These are phyloP conservation scores for Sycobia sp. DNA, from an alignment of 1,140 invertebrate genomes.

Conservation along the genomic window DNA sequence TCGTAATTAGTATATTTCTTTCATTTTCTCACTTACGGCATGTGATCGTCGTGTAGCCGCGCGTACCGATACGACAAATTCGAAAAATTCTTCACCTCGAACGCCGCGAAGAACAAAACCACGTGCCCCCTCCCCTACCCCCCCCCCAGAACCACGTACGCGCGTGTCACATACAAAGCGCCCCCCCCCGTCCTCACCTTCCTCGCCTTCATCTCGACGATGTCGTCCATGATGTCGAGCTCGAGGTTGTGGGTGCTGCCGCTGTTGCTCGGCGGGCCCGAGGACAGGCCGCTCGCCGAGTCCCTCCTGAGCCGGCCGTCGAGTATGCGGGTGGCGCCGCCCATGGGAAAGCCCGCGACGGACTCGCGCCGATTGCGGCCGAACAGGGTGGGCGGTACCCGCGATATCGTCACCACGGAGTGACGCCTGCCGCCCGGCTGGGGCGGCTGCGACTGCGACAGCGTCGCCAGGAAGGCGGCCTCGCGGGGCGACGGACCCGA, in stretches of 20 bases:
- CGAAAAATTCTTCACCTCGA: no score
- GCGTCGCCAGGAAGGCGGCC: conserved; percentile 78
- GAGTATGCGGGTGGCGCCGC: conserved; percentile 53
- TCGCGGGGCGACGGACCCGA: conserved; percentile 71
- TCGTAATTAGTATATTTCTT: no score
- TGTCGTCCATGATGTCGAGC: conserved; percentile 85
- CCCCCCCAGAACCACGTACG: no score
- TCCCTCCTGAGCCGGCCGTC: conserved; percentile 60
- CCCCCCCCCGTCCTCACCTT: conserved; percentile 61
- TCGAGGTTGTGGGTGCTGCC: conserved; percentile 82
- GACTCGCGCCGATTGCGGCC: conserved; percentile 78
- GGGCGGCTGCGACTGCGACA: conserved; percentile 72
- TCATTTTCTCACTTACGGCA: no score
- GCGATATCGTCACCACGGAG: conserved; percentile 82
- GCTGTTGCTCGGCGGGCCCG: conserved; percentile 70
- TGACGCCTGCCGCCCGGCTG: conserved; percentile 76
- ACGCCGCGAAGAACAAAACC: no score
- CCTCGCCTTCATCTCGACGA: conserved; percentile 72
- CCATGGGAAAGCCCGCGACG: conserved; percentile 74
- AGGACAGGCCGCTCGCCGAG: conserved; percentile 48
- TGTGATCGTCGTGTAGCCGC: no score
- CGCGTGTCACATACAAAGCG: no score
- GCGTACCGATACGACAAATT: no score
- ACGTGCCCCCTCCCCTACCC: no score
- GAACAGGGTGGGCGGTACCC: conserved; percentile 75